Evolutionary conservation across 2,888 invertebrate genomes (phyloP).

Genomic region (Drosophila meridiana): DNA sequence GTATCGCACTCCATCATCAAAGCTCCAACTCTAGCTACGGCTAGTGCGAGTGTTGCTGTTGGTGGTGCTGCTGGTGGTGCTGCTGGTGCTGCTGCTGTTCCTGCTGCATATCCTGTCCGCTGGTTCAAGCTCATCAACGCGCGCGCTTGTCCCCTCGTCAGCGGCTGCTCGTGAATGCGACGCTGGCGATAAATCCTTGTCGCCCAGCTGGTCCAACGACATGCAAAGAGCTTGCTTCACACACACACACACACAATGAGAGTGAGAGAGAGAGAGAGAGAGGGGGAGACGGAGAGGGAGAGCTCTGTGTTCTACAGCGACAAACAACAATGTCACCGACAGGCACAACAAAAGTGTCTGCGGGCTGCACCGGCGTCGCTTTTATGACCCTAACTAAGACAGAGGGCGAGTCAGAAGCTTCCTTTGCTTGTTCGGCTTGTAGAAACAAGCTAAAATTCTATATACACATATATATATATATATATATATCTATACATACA

Average conservation of each 20-base stretch:
- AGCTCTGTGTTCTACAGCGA: slow-evolving; percentile 15
- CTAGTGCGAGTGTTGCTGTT: slow-evolving; percentile 9
- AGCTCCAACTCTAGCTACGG: slow-evolving; percentile 42
- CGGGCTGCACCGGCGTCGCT: slow-evolving; percentile 57
- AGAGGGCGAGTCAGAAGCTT: background rate
- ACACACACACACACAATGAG: background rate
- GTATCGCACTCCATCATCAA: slow-evolving; percentile 82
- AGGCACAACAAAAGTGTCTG: slow-evolving; percentile 61
- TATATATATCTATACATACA: background rate
- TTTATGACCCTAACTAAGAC: slow-evolving; percentile 34
- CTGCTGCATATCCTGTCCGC: slow-evolving; percentile 4
- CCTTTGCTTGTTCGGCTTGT: slow-evolving; percentile 1
- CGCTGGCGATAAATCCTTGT: slow-evolving; percentile 80
- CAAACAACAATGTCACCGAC: slow-evolving; percentile 41
- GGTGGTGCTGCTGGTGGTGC: background rate
- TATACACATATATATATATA: slow-evolving; percentile 1
- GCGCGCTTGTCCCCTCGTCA: slow-evolving; percentile 33
- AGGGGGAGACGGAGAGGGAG: slow-evolving; percentile 2
- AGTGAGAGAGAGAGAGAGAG: slow-evolving; percentile 16
- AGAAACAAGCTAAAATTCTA: slow-evolving; percentile 10
- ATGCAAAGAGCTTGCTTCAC: slow-evolving; percentile 52
- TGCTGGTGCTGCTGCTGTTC: slow-evolving; percentile 5
- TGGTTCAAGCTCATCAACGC: slow-evolving; percentile 60
- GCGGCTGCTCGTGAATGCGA: slow-evolving; percentile 35
- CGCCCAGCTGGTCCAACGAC: slow-evolving; percentile 63